A percentile compares a stretch with the other conserved stretches of the same genome.
These are phyloP conservation scores for Tolypeutes matacus DNA, from an alignment of 2,797 vertebrate species.

Conservation along the genomic window DNA sequence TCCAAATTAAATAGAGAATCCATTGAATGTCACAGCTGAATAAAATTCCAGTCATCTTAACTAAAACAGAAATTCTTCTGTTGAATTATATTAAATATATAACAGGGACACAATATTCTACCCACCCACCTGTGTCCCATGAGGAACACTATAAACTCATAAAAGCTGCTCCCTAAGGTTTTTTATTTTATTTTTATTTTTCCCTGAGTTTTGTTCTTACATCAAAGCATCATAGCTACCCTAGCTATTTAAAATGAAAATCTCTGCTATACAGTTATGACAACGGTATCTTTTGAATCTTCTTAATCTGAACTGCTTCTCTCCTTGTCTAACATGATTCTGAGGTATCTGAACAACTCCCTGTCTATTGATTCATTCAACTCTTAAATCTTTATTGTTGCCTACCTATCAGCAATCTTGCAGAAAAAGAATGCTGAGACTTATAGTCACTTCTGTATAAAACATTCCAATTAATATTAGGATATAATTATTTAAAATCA, in stretches of 20 bases:
- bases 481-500: neutral
- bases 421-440: neutral
- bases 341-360: neutral
- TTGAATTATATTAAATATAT: neutral
- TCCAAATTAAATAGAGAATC: neutral
- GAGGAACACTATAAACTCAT: neutral
- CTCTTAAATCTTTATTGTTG: neutral
- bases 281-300: neutral
- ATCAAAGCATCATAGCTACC: neutral
- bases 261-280: neutral
- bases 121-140: neutral
- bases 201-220: neutral
- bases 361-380: neutral
- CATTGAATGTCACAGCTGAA: neutral
- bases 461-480: neutral
- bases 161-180: neutral
- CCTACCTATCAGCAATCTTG: neutral
- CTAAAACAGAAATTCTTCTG: neutral
- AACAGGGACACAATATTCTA: neutral
- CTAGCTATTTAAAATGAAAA: neutral
- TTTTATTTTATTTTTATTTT: neutral
- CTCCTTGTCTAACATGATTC: neutral
- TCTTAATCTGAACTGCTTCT: neutral
- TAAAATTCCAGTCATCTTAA: neutral
- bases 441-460: neutral